Evolutionary conservation across 1,140 invertebrate species (phyloP), one percentile per base, ranked within the genome.

Genomic region (Euglossa dilemma): DNA sequence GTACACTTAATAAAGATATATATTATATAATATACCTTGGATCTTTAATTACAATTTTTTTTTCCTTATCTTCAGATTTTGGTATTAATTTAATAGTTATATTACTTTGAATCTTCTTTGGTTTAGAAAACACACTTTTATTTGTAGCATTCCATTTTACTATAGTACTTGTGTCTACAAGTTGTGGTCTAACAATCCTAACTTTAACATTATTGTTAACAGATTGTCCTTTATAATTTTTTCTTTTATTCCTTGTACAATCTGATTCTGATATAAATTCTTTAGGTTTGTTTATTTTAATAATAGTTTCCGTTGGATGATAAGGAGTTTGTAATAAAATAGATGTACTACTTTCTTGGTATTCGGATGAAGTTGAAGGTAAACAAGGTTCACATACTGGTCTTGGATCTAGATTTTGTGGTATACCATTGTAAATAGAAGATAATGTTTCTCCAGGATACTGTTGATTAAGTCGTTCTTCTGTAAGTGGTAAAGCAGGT

Each of bases 141-240:
- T 87, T 80, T 18, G 61, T 59, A 16, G 63, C 23, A 50, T 86
- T 66, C 61, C 66, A 83, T 47, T 67, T 89, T n/a, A 64, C 66
- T 18, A 93, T 85, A 64, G 71, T 90, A 59, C 77, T 92, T 23
- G 93, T 93, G 57, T 93, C 90, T 28, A 93, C 80, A 45, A 93
- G 84, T 72, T 87, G 84, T 12, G 92, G 92, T 61, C 90, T 89
- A 47, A 92, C 74, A 45, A 91, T 20, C 84, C 83, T 91, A n/a
- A 90, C 70, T 85, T 90, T 93, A 0, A 66, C 16, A 25, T 36
- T 23, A n/a, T 87, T 57, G 3, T 85, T 75, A 18, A 92, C 80
- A 28, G 45, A 57, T 43, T 75, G 85, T 25, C 92, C 92, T 86
- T 91, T 93, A 28, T 93, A 93, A 92, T 94, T 93, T 82, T 90